Evolutionary conservation across 1,140 invertebrate species (phyloP).

Genomic region (Epicauta chinensis): DNA sequence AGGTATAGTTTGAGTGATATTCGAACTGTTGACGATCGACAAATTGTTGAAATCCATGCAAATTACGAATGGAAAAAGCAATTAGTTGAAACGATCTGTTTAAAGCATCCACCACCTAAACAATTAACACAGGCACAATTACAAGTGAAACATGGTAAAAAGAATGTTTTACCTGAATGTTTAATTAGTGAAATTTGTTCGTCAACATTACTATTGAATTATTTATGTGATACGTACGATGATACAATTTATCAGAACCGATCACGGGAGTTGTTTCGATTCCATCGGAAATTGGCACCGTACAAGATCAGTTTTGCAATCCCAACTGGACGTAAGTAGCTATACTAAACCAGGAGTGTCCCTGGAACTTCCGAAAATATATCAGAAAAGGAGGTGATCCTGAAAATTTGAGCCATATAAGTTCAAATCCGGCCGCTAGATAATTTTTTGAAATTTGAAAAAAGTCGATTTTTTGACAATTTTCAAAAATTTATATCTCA

Average conservation of each 20-base stretch:
- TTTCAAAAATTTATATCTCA: too few relatives aligned
- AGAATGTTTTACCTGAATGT: constrained; percentile 35
- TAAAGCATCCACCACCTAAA: not conserved
- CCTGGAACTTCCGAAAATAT: not conserved
- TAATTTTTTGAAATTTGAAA: too few relatives aligned
- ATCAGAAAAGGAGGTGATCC: not conserved
- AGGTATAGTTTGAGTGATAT: constrained; percentile 53
- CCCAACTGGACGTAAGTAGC: constrained; percentile 39
- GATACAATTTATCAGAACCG: constrained; percentile 33
- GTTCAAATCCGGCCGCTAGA: too few relatives aligned
- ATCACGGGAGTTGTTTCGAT: constrained; percentile 44
- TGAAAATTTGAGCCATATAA: not conserved
- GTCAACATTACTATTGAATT: constrained; percentile 52
- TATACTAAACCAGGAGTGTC: not conserved
- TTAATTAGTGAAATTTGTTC: constrained; percentile 50
- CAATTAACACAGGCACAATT: constrained; percentile 20
- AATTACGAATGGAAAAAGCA: constrained; percentile 46
- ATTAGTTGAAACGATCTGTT: constrained; percentile 38
- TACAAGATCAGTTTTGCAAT: constrained; percentile 62
- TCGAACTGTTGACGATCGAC: constrained; percentile 34
- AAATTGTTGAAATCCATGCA: constrained; percentile 48
- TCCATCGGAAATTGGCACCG: constrained; percentile 66
- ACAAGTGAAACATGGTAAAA: constrained; percentile 44
- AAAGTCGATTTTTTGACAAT: too few relatives aligned
- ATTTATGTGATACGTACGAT: constrained; percentile 57